Evolutionary conservation across 2,888 invertebrate genomes (phyloP), one percentile per base, ranked within the genome.

Genomic region (Patella ulyssiponensis): DNA sequence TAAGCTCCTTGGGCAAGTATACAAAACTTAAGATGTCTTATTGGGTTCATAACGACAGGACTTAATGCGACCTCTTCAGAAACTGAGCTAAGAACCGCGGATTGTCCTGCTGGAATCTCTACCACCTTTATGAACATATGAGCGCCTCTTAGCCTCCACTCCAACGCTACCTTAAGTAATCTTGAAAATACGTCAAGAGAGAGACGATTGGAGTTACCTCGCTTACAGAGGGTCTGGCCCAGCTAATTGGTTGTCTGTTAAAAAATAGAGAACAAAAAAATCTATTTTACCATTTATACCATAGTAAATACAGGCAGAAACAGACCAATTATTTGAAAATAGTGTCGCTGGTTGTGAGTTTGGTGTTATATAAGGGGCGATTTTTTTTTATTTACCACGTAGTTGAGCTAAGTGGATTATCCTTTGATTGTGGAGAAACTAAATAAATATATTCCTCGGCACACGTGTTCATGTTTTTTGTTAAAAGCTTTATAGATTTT

Each of bases 21-120:
- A 64, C 64, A 64, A 64, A 64, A 64, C 64, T 64, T 20, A 64
- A 64, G 64, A 64, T 64, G 12, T 64, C 64, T 64, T 64, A 64
- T 64, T 64, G 14, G 64, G 64, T 64, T 20, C 64, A 23, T 64
- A 23, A 64, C 64, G 64, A 64, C 23, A 64, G 23, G 64, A 23
- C 20, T 64, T 64, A 64, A 64, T 64, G 23, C 23, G 64, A 23
- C 64, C 64, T 64, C 64, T 64, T 64, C 23, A 64, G 64, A 20
- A 64, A 23, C 23, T 64, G 44, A 20, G 23, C 64, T 23, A 23
- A 64, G 64, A 64, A 64, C 64, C 64, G 20, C 23, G 20, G 64
- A 64, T 64, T 64, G 64, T 64, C 64, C 64, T 64, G 9, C 20
- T 64, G 23, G 44, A 20, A 23, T 64, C 64, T 64, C 64, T 23